phyloP scores from a whole-genome alignment of 2,113 vertebrate species.

The Paramormyrops kingsleyae region DNA sequence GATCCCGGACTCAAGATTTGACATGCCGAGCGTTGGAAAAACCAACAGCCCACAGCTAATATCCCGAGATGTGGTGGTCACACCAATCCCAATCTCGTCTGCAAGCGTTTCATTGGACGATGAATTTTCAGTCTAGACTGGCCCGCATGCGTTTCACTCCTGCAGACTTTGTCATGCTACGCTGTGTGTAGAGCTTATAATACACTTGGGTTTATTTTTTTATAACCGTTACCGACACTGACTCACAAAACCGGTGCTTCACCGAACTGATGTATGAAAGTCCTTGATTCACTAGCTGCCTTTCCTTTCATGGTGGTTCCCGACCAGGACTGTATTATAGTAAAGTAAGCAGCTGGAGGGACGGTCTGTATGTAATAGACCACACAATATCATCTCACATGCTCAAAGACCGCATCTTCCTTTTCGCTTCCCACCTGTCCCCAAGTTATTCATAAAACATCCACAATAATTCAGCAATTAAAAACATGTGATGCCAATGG shows the following conservation, averaged over 20 bases:
- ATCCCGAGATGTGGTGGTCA: background rate
- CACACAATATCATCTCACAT: background rate
- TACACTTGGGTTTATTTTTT: slow-evolving; percentile 1
- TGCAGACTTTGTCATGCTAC: background rate
- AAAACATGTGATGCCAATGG: background rate
- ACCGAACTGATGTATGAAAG: background rate
- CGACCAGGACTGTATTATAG: background rate
- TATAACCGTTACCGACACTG: background rate
- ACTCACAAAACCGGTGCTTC: background rate
- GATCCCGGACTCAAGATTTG: background rate
- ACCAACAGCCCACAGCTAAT: background rate
- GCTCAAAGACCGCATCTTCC: background rate
- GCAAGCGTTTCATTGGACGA: background rate
- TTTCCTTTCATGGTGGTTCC: background rate
- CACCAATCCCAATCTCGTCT: background rate
- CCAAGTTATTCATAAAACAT: background rate
- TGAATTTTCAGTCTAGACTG: background rate
- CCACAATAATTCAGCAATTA: background rate
- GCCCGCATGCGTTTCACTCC: background rate
- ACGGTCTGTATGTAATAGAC: background rate
- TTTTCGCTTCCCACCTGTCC: background rate
- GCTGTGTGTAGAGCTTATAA: background rate
- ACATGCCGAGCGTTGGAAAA: background rate
- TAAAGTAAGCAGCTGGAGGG: background rate
- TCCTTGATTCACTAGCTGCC: background rate